phyloP scores from a whole-genome alignment of 2,113 vertebrate species.

The Macquaria australasica region DNA sequence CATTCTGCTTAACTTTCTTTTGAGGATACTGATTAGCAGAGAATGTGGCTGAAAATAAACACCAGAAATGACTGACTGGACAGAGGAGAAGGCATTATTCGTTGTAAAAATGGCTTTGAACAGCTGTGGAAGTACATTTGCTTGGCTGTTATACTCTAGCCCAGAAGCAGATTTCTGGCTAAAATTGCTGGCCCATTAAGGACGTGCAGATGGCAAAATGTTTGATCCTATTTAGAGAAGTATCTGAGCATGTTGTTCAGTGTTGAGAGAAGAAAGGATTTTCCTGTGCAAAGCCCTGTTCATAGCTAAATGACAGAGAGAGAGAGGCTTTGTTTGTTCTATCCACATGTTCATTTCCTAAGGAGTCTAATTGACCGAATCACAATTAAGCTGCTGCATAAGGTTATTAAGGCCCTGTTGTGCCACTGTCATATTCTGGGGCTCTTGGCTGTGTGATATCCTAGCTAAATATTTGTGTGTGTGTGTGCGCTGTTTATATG shows the following conservation, averaged over 20 bases:
- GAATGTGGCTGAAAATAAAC: background rate
- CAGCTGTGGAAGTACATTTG: slow-evolving; percentile 24
- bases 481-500: background rate
- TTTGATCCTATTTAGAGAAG: slow-evolving; percentile 19
- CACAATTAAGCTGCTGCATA: background rate
- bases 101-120: background rate
- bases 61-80: background rate
- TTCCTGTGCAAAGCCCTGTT: slow-evolving; percentile 2
- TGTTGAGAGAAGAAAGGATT: slow-evolving; percentile 10
- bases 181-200: slow-evolving; percentile 19
- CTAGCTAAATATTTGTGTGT: background rate
- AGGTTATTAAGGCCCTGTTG: background rate
- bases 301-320: slow-evolving; percentile 4
- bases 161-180: slow-evolving; percentile 9
- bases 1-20: background rate
- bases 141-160: slow-evolving; percentile 1
- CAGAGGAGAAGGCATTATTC: background rate
- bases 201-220: slow-evolving; percentile 20
- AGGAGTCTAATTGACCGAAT: slow-evolving; percentile 18
- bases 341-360: background rate
- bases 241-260: background rate
- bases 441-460: background rate
- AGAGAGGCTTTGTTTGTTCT: slow-evolving; percentile 7
- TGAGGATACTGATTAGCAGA: slow-evolving; percentile 14
- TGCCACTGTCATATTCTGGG: background rate